Evolutionary conservation across 2,113 vertebrate species (phyloP), one percentile per base, ranked within the genome.

Genomic region (Speoplatyrhinus poulsoni): DNA sequence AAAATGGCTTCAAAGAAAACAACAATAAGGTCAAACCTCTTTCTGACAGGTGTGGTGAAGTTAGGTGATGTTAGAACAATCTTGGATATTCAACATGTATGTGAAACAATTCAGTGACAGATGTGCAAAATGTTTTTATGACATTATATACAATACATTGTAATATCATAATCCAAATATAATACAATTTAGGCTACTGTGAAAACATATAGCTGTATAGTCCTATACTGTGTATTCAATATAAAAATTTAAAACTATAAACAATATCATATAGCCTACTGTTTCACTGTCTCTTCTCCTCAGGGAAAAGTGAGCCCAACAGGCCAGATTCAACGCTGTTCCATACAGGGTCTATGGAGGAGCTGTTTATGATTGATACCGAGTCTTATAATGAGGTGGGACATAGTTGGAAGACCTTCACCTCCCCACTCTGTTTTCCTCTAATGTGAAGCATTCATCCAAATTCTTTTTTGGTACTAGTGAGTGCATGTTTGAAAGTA

Each of bases 321-420:
- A 80, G 71, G n/a, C 68, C 77, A 12, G 87, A 83, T 0, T 61
- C 89, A 5, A 88, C 90, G 33, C 89, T 82, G 65, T 79, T 93
- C 61, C 73, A 82, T 0, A 69, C 84, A 8, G 91, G 92, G 46
- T 88, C 89, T 17, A 80, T 85, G 1, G 87, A 95, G 8, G 90
- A 94, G 32, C 89, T 89, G 65, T 78, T 94, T 3, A 19, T 92
- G 81, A 87, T 91, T 69, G 94, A 93, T 15, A 59, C 83, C 0
- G 72, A 73, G 1, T 49, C 88, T 12, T 89, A 93, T 33, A 81
- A 92, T 0, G 92, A 95, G 93, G 96, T 97, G 90, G 82, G 69
- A 33, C 49, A 57, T 17, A 65, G 4, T 32, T 15, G 9, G 26
- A 41, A 54, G 4, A 33, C 49, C 48, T 50, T 17, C 63, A 36